These are phyloP conservation scores for Propithecus coquereli DNA, from an alignment of 2,113 vertebrate genomes.

Conservation along the genomic window DNA sequence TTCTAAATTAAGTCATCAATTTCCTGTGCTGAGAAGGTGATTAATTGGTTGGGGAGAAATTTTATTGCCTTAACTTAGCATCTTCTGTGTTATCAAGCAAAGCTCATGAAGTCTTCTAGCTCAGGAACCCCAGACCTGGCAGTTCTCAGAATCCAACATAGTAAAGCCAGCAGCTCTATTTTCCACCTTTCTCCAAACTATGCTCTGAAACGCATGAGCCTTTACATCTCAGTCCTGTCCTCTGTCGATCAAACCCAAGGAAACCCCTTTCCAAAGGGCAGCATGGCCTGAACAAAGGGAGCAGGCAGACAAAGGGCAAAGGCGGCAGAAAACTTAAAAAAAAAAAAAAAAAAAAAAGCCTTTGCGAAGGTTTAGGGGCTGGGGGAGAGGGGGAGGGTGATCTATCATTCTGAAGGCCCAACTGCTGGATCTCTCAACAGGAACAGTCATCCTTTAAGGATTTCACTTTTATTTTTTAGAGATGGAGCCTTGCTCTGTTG, in stretches of 20 bases:
- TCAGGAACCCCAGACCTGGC: neutral
- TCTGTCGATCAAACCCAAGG: neutral
- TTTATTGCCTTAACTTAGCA: constrained; percentile 21
- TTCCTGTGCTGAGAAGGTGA: neutral
- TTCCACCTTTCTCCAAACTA: neutral
- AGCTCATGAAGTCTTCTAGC: neutral
- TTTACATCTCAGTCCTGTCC: neutral
- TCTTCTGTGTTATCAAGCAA: neutral
- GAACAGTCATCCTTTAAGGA: neutral
- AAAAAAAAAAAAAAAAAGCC: neutral
- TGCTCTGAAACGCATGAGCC: neutral
- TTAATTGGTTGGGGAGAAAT: neutral
- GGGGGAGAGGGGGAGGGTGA: accelerated
- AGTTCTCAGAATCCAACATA: neutral
- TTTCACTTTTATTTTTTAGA: neutral
- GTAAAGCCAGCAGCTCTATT: neutral
- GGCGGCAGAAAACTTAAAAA: neutral
- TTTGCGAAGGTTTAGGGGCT: neutral
- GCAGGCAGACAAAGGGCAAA: neutral
- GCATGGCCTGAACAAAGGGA: neutral
- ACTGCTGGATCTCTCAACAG: neutral
- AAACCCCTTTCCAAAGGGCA: neutral
- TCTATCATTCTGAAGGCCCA: neutral
- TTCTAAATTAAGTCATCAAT: constrained; percentile 48
- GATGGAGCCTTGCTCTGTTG: neutral